Evolutionary conservation across 2,113 vertebrate species (phyloP), one percentile per base, ranked within the genome.

Genomic region (Acanthochromis polyacanthus): DNA sequence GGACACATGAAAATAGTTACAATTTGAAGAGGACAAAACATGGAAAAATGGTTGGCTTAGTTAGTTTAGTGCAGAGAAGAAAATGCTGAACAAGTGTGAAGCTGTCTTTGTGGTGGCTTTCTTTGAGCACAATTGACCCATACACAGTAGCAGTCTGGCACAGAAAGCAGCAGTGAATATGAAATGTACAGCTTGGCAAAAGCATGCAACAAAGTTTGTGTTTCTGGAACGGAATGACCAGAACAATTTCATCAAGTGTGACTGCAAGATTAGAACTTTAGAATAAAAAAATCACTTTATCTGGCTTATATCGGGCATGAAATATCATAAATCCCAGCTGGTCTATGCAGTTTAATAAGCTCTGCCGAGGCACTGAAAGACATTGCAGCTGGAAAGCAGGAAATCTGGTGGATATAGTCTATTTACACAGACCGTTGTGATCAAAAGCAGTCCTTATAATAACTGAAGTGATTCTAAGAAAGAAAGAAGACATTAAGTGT

Each of bases 181-280:
- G 46, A 88, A 86, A 83, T 15, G 76, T 73, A 83, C 17, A 63
- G 55, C 45, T 61, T 40, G 51, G 79, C 73, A 72, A 65, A 36
- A 63, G 2, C 73, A 55, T 20, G 60, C 50, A 81, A 55, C 25
- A 71, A 78, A 69, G 51, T 76, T 65, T 36, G 20, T 52, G 20
- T 71, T 79, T 63, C 32, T 69, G 25, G 68, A 75, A 61, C 5
- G 12, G 38, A 55, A 67, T 20, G n/a, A 1, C 55, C 11, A 3
- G 17, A 48, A 12, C 58, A 40, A 78, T 58, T 65, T 38, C 57
- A 36, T 53, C n/a, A 30, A 12, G 23, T 61, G 23, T 30, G 15
- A 25, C 50, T 17, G 59, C 28, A 30, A 60, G 79, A 63, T 48
- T 19, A 64, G 8, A 80, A 58, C 8, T 57, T 66, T 23, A 45